Base-by-base conservation (phyloP, 2,113 vertebrate species). In the Psettodes erumei region DNA sequence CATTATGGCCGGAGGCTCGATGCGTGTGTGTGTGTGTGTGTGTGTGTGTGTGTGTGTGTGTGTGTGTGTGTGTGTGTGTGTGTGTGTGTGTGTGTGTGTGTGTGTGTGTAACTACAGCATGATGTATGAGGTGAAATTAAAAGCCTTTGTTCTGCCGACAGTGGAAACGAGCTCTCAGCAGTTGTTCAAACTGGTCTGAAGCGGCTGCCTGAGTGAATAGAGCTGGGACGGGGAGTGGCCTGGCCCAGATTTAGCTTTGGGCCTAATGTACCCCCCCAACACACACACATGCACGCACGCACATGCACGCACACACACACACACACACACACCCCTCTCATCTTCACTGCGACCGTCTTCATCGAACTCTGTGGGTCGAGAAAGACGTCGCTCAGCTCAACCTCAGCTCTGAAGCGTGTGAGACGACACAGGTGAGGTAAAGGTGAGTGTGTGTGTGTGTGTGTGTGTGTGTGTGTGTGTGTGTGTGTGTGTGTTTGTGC, bases 121-220 rank as follows among this genome's bases (percentile, higher is more conserved):
- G n/a, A n/a, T n/a, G n/a, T n/a, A n/a, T n/a, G n/a, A n/a, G n/a
- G n/a, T n/a, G n/a, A n/a, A n/a, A n/a, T n/a, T n/a, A n/a, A n/a
- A n/a, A n/a, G n/a, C n/a, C n/a, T n/a, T n/a, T 61, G 13, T 77
- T 48, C 50, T 23, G 21, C 19, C 3, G 16, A 12, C 1, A 28
- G 3, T 4, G 35, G 23, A 8, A n/a, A 27, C 1, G 66, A 64
- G 12, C 58, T 50, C 19, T 3, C 5, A 25, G 16, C 55, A 55
- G 69, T 77, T 64, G 53, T 70, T 71, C 47, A 83, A 81, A 85
- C 84, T 86, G 83, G 81, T 84, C 74, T 76, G 71, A 86, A 37
- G 82, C 74, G 28, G 85, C 63, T 82, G 67, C 25, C 16, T n/a
- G 50, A 61, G 12, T 82, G 70, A 84, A 75, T n/a, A 53, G 48